Conservation (phyloP, 2,888 invertebrate species). For the Caenorhabditis drosophilae region DNA sequence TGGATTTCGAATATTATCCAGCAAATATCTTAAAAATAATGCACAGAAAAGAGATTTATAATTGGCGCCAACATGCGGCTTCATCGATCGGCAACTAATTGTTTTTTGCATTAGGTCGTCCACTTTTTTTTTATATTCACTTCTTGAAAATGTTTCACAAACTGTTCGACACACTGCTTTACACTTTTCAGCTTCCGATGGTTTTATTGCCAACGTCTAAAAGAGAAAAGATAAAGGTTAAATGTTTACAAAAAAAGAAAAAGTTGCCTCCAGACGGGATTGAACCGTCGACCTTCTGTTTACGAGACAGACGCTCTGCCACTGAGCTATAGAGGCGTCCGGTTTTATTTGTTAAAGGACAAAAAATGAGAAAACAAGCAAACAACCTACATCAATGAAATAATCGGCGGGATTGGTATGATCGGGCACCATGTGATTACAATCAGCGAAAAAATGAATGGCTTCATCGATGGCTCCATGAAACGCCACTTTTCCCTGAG, state of each 20-base stretch:
- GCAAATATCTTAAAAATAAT: constrained; percentile 40
- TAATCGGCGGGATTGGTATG: constrained; percentile 70
- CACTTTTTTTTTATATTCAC: constrained; percentile 22
- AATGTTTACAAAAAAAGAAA: background rate
- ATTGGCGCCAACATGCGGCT: constrained; percentile 23
- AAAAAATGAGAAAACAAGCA: background rate
- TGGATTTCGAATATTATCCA: constrained; percentile 57
- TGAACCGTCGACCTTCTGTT: constrained; percentile 58
- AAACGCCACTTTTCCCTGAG: constrained; percentile 85
- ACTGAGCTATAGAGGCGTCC: constrained; percentile 51
- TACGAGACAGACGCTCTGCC: constrained; percentile 61
- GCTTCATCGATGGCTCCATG: constrained; percentile 83
- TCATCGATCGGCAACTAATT: constrained; percentile 17
- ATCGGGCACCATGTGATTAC: constrained; percentile 62
- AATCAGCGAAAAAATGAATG: constrained; percentile 77
- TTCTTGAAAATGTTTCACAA: constrained; percentile 45
- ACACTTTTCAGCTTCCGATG: constrained; percentile 82
- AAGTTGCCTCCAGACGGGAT: constrained; percentile 43
- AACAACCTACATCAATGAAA: constrained; percentile 61
- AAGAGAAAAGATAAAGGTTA: background rate
- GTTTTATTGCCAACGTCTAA: constrained; percentile 81
- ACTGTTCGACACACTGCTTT: constrained; percentile 72
- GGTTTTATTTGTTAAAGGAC: too few species aligned
- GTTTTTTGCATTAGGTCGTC: constrained; percentile 31
- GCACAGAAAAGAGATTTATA: constrained; percentile 22